Base-by-base conservation (phyloP, 1,140 invertebrate species). In the Hylaeus anthracinus region DNA sequence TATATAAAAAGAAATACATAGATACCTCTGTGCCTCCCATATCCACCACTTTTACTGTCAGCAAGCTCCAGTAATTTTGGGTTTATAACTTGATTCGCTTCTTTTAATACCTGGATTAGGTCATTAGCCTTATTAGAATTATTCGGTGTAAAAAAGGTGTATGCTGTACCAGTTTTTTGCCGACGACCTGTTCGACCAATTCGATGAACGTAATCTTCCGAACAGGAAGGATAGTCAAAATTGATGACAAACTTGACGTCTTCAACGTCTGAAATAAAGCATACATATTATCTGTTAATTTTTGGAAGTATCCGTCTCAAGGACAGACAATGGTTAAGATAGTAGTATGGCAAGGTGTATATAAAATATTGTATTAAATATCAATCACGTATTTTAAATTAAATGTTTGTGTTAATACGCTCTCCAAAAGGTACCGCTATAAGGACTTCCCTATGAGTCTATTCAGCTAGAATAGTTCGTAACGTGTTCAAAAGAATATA, bases 231-330 rank as follows among this genome's bases (percentile, higher is more conserved):
- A 94, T 99, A 99, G 94, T 99, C 99, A 95, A 98, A 99, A 95
- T 99, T 99, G 91, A 99, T 99, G 60, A 99, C 99, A 95, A 99
- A 99, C 94, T 99, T 99, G 76, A 99, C 98, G 94, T 99, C 99
- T 94, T 99, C 98, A 91, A 99, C 99, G 96, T 99, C 99, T 99
- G 95, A 93, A 95, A 94, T 82, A 78, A 92, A 91, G 80, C 63
- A 69, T 64, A 81, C 15, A 73, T 55, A 81, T 87, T 84, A 87
- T 55, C 14, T 48, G 41, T 55, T 63, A 41, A 14, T 53, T 55
- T 48, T 9, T 48, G 6, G 39, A 58, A 60, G 9, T 2, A 60
- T 73, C 71, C 58, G 67, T 45, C 75, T 86, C 56, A 37, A 74
- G 53, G 79, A 84, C 70, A 85, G 85, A 86, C 72, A 74, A 82